phyloP scores from a whole-genome alignment of 2,888 invertebrate genomes.

The Lasioglossum figueresi region DNA sequence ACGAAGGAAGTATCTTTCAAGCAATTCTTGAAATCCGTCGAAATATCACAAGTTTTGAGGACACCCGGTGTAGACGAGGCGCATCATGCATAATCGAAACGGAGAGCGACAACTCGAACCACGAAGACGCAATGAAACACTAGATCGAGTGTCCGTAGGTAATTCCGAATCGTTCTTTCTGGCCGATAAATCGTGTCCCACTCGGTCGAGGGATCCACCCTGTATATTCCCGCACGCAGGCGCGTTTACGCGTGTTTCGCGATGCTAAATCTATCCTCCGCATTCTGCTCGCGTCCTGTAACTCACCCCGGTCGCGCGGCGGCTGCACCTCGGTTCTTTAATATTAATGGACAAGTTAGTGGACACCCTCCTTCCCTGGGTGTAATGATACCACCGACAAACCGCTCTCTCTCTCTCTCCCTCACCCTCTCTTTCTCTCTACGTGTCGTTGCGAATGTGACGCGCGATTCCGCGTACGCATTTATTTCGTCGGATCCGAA shows the following conservation, averaged over 20 bases:
- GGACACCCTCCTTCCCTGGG: conserved; percentile 70
- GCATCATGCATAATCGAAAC: neutral
- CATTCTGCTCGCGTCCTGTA: conserved; percentile 51
- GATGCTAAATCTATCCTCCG: conserved; percentile 57
- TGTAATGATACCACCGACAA: conserved; percentile 59
- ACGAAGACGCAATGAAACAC: neutral
- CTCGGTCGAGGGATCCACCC: conserved; percentile 12
- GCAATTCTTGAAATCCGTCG: neutral
- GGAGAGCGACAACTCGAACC: neutral
- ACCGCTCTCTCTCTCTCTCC: neutral
- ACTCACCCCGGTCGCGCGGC: conserved; percentile 52
- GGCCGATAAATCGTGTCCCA: neutral
- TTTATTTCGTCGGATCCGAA: conserved; percentile 32
- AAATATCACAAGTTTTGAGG: neutral
- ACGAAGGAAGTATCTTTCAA: neutral
- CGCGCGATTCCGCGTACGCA: conserved; percentile 44
- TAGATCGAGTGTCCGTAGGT: neutral
- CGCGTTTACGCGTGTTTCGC: conserved; percentile 54
- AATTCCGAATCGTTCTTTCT: neutral
- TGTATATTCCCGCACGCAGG: conserved; percentile 42
- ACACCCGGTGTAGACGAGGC: neutral
- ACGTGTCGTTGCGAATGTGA: conserved; percentile 40
- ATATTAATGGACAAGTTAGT: conserved; percentile 83
- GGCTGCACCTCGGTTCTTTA: conserved; percentile 79
- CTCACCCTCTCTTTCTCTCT: neutral